These are phyloP conservation scores for Apogon hyalosoma DNA, from an alignment of 2,797 vertebrate species.

Conservation along the genomic window DNA sequence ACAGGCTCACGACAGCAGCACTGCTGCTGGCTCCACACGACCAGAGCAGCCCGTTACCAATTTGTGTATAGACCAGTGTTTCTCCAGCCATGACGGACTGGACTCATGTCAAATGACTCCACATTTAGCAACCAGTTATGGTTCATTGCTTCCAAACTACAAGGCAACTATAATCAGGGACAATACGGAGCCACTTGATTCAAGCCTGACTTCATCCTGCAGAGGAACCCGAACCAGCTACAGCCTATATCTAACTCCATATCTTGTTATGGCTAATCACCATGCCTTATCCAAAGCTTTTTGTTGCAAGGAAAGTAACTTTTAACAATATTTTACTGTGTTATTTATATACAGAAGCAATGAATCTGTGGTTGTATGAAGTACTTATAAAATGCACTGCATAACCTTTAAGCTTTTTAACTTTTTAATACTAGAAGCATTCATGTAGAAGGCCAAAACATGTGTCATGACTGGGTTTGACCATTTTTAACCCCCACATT, in stretches of 20 bases:
- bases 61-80: constrained; percentile 52
- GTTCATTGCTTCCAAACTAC: constrained; percentile 68
- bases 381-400: constrained; percentile 65
- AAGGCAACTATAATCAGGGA: constrained; percentile 70
- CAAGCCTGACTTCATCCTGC: constrained; percentile 53
- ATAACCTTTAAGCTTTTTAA: constrained; percentile 52
- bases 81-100: constrained; percentile 45
- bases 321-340: constrained; percentile 53
- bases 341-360: constrained; percentile 60
- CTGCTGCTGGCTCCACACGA: constrained; percentile 42
- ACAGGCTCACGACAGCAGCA: constrained; percentile 33
- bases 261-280: constrained; percentile 42
- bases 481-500: constrained; percentile 9
- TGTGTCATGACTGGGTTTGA: constrained; percentile 28
- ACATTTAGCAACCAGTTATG: constrained; percentile 64
- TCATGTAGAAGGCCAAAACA: constrained; percentile 35
- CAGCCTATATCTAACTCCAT: constrained; percentile 56
- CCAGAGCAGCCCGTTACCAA: constrained; percentile 54
- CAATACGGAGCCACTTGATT: constrained; percentile 63
- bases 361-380: constrained; percentile 60
- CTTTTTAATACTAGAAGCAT: constrained; percentile 37
- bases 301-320: constrained; percentile 36
- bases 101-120: constrained; percentile 61
- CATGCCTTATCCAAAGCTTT: constrained; percentile 35
- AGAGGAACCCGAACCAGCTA: constrained; percentile 49